Evolutionary conservation across 2,888 invertebrate species (phyloP).

Genomic region (Tortricodes alternella): DNA sequence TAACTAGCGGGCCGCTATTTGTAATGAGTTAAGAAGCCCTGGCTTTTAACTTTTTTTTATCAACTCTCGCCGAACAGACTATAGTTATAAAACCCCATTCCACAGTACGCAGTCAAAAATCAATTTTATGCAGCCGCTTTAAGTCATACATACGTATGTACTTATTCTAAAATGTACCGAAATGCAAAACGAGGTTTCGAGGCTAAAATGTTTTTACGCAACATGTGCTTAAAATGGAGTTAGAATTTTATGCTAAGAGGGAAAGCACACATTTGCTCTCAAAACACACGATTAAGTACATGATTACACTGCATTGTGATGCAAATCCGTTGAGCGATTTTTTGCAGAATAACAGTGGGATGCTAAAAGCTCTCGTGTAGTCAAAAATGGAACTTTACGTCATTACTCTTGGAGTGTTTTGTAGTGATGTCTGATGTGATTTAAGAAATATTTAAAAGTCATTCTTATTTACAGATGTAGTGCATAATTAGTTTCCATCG

Average conservation of each 20-base stretch:
- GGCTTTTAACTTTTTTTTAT: too few species aligned
- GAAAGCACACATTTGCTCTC: slow-evolving; percentile 32
- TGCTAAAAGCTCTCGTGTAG: slow-evolving; percentile 15
- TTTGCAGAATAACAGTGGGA: slow-evolving; percentile 31
- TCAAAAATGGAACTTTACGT: slow-evolving; percentile 28
- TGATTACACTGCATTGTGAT: slow-evolving; percentile 37
- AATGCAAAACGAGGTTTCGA: background rate
- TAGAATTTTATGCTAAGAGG: slow-evolving; percentile 23
- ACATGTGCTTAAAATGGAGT: slow-evolving; percentile 2
- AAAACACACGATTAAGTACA: slow-evolving; percentile 33
- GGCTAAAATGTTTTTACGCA: slow-evolving; percentile 5
- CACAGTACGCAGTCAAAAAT: too few species aligned
- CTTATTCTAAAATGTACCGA: background rate
- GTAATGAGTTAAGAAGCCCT: too few species aligned
- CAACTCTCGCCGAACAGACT: too few species aligned
- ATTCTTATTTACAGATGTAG: too few species aligned
- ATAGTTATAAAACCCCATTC: too few species aligned
- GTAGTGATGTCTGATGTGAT: too few species aligned
- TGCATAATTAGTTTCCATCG: too few species aligned
- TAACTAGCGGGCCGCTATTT: too few species aligned
- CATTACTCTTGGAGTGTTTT: background rate
- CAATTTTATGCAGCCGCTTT: too few species aligned
- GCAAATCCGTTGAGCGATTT: slow-evolving; percentile 38
- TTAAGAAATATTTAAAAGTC: too few species aligned
- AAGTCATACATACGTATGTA: background rate